Conservation (phyloP, 2,113 vertebrate genomes). For the Sus scrofa region DNA sequence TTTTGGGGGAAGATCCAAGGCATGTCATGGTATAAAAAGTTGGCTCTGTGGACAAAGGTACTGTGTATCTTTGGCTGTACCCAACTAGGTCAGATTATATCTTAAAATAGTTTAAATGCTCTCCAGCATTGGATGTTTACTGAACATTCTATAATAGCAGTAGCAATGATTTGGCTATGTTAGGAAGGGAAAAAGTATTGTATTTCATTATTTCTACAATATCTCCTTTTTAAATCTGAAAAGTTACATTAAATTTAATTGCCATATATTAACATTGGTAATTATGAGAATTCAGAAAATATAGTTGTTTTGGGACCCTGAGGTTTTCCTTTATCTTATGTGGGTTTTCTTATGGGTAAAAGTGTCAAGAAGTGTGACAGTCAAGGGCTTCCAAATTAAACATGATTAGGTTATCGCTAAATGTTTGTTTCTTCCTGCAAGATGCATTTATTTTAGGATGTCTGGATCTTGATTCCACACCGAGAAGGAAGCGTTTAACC, state of each 20-base stretch:
- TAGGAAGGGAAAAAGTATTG: not conserved
- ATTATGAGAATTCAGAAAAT: slow-evolving; percentile 29
- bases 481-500: not conserved
- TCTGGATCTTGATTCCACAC: not conserved
- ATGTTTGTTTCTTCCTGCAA: not conserved
- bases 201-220: slow-evolving; percentile 13
- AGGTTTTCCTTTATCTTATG: not conserved
- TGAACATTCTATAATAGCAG: not conserved
- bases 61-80: not conserved
- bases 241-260: slow-evolving; percentile 30
- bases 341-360: not conserved
- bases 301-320: not conserved
- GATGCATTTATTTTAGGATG: slow-evolving; percentile 16
- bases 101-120: slow-evolving; percentile 39
- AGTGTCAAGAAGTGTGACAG: not conserved
- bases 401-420: slow-evolving; percentile 3
- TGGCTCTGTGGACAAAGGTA: not conserved
- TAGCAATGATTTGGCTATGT: not conserved
- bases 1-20: not conserved
- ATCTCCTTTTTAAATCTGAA: slow-evolving; percentile 16
- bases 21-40: not conserved
- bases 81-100: slow-evolving; percentile 14
- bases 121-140: not conserved
- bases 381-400: not conserved
- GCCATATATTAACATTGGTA: not conserved